Evolutionary conservation across 2,113 vertebrate species (phyloP).

Genomic region (Dissostichus mawsoni): DNA sequence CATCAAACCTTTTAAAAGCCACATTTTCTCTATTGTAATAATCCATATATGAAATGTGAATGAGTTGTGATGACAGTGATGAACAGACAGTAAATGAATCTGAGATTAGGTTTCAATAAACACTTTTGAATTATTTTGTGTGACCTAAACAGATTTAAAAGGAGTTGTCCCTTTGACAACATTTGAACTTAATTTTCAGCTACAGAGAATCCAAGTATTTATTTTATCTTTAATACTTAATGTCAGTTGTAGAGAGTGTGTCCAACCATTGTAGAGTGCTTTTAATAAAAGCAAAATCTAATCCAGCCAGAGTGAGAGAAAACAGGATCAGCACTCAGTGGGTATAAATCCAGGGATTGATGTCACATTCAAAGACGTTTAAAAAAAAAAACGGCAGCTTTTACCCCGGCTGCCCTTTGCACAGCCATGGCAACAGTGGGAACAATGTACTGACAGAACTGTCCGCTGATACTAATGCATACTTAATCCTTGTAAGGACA

Average conservation of each 20-base stretch:
- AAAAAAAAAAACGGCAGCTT: slow-evolving; percentile 53
- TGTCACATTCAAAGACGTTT: slow-evolving; percentile 47
- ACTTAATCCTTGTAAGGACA: not conserved
- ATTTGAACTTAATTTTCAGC: not conserved
- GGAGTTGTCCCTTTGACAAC: not conserved
- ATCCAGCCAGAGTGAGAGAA: not conserved
- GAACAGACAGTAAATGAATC: not conserved
- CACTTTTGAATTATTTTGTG: not conserved
- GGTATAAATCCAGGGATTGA: slow-evolving; percentile 50
- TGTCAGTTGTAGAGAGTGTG: not conserved
- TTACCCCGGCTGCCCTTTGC: slow-evolving; percentile 7
- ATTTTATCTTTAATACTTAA: not conserved
- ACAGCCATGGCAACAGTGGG: slow-evolving; percentile 26
- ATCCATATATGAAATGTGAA: not conserved
- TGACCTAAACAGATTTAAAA: not conserved
- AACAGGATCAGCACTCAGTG: slow-evolving; percentile 23
- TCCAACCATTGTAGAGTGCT: not conserved
- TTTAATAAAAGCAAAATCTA: slow-evolving; percentile 8
- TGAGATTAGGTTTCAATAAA: not conserved
- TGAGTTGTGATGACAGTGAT: not conserved
- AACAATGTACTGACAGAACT: slow-evolving; percentile 15
- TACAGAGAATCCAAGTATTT: not conserved
- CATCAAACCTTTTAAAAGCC: not conserved
- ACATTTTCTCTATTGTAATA: not conserved
- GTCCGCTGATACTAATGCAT: not conserved